A percentile compares a stretch with the other conserved stretches of the same genome.
These are phyloP conservation scores for Masticophis lateralis DNA, from an alignment of 2,797 vertebrate genomes.

Conservation along the genomic window DNA sequence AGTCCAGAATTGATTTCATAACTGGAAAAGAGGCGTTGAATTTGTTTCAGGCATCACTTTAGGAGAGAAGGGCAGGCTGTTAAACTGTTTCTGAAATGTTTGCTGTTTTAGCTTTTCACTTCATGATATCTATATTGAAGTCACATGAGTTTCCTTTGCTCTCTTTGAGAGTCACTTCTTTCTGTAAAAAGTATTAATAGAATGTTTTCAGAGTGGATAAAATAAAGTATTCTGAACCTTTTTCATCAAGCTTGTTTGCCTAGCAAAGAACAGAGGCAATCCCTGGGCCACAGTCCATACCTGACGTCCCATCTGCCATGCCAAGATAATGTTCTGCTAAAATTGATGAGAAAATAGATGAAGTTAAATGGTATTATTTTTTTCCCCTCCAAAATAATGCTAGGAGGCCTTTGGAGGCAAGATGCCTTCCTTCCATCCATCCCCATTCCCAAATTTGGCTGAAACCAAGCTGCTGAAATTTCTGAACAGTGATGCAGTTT, in stretches of 20 bases:
- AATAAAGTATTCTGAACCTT: neutral
- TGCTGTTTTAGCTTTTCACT: neutral
- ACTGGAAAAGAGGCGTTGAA: neutral
- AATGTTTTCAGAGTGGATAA: neutral
- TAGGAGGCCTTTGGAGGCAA: neutral
- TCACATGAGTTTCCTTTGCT: neutral
- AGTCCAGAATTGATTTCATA: neutral
- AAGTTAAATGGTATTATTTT: neutral
- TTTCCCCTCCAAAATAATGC: neutral
- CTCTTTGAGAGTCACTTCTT: neutral
- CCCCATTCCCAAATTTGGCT: neutral
- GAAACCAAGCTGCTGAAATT: neutral
- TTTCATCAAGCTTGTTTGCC: neutral
- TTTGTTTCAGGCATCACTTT: neutral
- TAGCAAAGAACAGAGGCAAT: neutral
- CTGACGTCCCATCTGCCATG: neutral
- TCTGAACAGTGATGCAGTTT: neutral
- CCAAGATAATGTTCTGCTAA: neutral
- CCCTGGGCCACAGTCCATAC: neutral
- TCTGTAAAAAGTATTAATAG: neutral
- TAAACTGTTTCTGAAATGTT: neutral
- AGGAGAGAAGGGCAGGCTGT: neutral
- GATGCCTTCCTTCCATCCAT: neutral
- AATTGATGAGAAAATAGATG: neutral
- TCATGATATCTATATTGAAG: neutral